Evolutionary conservation across 1,140 invertebrate species (phyloP).

Genomic region (Globodera ellingtonae): DNA sequence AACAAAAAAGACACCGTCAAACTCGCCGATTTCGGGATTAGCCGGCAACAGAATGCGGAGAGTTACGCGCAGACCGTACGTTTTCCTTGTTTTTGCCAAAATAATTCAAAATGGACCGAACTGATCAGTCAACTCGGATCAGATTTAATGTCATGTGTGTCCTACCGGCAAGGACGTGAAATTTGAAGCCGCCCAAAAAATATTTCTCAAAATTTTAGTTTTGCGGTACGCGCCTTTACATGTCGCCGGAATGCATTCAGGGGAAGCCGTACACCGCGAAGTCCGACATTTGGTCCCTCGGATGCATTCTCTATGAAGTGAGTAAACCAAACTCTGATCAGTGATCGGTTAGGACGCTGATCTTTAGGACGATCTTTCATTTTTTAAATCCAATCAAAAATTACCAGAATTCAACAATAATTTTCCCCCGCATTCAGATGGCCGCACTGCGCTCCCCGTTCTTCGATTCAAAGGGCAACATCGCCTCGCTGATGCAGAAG

Average conservation of each 20-base stretch:
- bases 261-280: constrained; percentile 27
- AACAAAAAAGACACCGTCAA: constrained; percentile 17
- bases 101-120: too few relatives aligned
- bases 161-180: too few relatives aligned
- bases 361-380: constrained; percentile 16
- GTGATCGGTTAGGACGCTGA: too few relatives aligned
- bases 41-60: constrained; percentile 19
- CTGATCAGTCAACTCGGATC: too few relatives aligned
- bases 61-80: constrained; percentile 23
- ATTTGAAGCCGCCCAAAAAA: too few relatives aligned
- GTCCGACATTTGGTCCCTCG: constrained; percentile 38
- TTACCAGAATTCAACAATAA: too few relatives aligned
- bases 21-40: constrained; percentile 40
- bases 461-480: constrained; percentile 35
- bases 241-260: constrained; percentile 40
- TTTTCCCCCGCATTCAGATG: constrained; percentile 32
- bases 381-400: not conserved
- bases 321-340: not conserved
- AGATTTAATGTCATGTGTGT: too few relatives aligned
- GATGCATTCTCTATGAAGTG: constrained; percentile 45
- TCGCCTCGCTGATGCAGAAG: constrained; percentile 29
- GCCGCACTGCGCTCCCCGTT: constrained; percentile 34
- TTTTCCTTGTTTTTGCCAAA: too few relatives aligned
- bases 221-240: constrained; percentile 48
- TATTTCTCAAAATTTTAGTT: not conserved